Evolutionary conservation across 30 jellyfish, hydroid and myxozoan genomes (phyloP), one percentile per base, ranked within the genome.

Genomic region (Mastigias papua): DNA sequence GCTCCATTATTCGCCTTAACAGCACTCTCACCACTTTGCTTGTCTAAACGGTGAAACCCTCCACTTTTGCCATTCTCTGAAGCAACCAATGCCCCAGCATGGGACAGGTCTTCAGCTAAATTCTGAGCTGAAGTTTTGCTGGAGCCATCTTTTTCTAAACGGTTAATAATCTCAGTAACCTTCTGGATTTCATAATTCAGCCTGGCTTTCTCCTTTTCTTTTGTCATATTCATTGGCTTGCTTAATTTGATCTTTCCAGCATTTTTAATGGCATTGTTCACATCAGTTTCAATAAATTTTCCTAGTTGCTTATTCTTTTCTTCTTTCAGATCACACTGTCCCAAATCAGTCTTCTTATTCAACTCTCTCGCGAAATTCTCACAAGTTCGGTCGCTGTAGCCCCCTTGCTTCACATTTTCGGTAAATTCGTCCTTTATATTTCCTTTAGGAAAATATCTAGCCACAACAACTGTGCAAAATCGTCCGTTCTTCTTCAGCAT

Each of bases 391-490:
- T 86, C 97, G 76, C 82, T 73, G 54, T 90, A 95, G 17, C 51
- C 81, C 1, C 98, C 99, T 65, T 80, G 97, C 21, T 82, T 76
- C 26, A 95, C 93, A 60, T 95, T 95, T 19, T 80, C 88, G 26
- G 21, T 51, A 57, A 90, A 95, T 35, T 82, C 80, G 31, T 80
- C 75, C 58, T 93, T 91, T 23, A 90, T 63, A 73, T 95, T 95
- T 17, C 99, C 99, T 61, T 74, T 61, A 6, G 98, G 98, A 31
- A 22, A 84, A 71, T 88, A 95, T 63, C 99, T 73, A 1, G 99
- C 97, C 22, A 90, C 97, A 27, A 88, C 89, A 16, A 95, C 91
- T 17, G 98, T 95, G 65, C 99, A 95, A 42, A 37, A 84, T 78
- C 95, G 95, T 33, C 96, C 96, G 49, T 95, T 95, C 34, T 87